phyloP scores from a whole-genome alignment of 2,888 invertebrate genomes.

The Nomada fucata region DNA sequence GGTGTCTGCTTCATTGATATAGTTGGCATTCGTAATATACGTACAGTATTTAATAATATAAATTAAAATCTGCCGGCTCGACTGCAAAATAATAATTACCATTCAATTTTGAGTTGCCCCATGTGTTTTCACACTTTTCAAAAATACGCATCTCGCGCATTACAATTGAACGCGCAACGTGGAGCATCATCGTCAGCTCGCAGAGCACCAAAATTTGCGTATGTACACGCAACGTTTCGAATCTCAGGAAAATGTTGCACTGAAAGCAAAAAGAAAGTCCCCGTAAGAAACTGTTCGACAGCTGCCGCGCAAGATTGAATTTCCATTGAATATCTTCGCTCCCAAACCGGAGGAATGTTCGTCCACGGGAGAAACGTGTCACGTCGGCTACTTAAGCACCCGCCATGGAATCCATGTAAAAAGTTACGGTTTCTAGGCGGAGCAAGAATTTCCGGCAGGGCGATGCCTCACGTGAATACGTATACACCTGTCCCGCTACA shows the following conservation, averaged over 20 bases:
- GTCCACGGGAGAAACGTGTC: neutral
- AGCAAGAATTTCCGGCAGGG: neutral
- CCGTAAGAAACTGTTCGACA: conserved; percentile 20
- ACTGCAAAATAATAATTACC: too few relatives aligned
- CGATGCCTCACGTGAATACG: neutral
- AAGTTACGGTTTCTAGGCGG: conserved; percentile 1
- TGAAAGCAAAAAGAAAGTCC: neutral
- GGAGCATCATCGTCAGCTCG: neutral
- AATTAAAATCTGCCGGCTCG: too few relatives aligned
- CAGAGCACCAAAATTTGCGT: neutral
- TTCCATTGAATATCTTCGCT: conserved; percentile 27
- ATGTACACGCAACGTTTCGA: neutral
- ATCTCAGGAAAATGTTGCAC: neutral
- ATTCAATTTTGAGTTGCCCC: too few relatives aligned
- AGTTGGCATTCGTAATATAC: too few relatives aligned
- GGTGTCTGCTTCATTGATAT: too few relatives aligned
- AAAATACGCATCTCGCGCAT: too few relatives aligned
- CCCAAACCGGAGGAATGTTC: conserved; percentile 2
- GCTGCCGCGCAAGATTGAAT: conserved; percentile 31
- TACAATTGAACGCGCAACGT: neutral
- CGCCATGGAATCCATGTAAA: conserved; percentile 9
- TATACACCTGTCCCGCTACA: conserved; percentile 6
- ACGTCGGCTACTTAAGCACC: conserved; percentile 15
- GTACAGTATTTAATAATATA: too few relatives aligned
- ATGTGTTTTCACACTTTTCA: too few relatives aligned